These are phyloP conservation scores for Aphaenogaster ashmeadi DNA, from an alignment of 1,140 invertebrate genomes.

Conservation along the genomic window DNA sequence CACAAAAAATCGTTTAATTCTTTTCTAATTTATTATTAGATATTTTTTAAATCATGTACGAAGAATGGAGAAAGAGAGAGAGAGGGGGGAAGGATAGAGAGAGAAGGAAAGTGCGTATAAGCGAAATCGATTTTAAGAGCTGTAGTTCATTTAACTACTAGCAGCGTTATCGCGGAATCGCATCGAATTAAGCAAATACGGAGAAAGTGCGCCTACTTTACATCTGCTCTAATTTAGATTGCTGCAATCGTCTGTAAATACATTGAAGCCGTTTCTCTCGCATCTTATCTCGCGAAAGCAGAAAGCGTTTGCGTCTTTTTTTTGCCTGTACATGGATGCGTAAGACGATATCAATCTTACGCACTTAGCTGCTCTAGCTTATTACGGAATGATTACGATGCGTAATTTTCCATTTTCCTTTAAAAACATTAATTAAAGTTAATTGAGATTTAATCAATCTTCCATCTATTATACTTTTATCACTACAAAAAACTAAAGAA, in stretches of 20 bases:
- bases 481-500: neutral
- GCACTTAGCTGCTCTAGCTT: no score
- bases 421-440: neutral
- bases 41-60: neutral
- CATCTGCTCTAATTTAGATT: slow-evolving; percentile 59
- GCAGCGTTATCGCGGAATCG: slow-evolving; percentile 44
- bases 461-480: neutral
- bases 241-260: slow-evolving; percentile 45
- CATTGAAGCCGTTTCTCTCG: slow-evolving; percentile 32
- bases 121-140: slow-evolving; percentile 13
- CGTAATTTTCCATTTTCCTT: neutral
- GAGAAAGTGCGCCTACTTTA: slow-evolving; percentile 58
- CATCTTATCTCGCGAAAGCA: slow-evolving; percentile 36
- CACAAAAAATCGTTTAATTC: neutral
- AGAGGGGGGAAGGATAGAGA: no score
- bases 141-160: neutral
- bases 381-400: no score
- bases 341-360: slow-evolving; percentile 1
- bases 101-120: neutral
- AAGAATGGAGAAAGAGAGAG: no score
- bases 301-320: slow-evolving; percentile 41
- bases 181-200: slow-evolving; percentile 53
- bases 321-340: neutral
- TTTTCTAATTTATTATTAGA: neutral
- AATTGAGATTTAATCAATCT: neutral